phyloP scores from a whole-genome alignment of 2,797 vertebrate genomes.

The Tadarida brasiliensis region DNA sequence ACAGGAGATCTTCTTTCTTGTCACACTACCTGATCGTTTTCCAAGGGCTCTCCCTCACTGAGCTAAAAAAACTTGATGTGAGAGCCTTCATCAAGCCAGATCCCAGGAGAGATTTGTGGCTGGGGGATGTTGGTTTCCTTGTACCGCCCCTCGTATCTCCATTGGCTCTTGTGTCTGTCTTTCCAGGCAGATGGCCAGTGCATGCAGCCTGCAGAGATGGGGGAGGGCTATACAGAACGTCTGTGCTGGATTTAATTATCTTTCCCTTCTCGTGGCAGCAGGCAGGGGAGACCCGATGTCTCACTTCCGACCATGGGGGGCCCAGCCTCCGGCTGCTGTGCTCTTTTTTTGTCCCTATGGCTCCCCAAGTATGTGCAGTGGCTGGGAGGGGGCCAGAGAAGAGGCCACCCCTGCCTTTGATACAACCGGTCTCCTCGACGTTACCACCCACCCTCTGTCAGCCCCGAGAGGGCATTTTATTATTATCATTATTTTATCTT shows the following conservation, averaged over 20 bases:
- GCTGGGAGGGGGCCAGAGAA: not conserved
- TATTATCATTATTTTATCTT: too few species aligned
- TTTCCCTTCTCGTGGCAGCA: not conserved
- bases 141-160: accelerated
- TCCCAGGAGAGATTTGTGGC: not conserved
- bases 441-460: not conserved
- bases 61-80: not conserved
- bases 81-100: too few species aligned
- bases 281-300: not conserved
- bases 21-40: not conserved
- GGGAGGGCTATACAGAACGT: not conserved
- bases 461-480: not conserved
- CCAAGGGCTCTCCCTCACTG: not conserved
- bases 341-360: not conserved
- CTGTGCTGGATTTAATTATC: not conserved
- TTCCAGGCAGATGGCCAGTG: not conserved
- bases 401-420: too few species aligned
- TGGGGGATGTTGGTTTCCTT: not conserved
- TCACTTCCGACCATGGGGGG: too few species aligned
- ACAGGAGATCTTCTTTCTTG: accelerated
- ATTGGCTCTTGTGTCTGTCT: not conserved
- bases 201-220: not conserved
- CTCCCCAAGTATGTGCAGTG: not conserved
- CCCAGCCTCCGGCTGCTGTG: not conserved
- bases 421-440: not conserved